These are phyloP conservation scores for Sycobia sp. DNA, from an alignment of 1,140 invertebrate genomes.

Conservation along the genomic window DNA sequence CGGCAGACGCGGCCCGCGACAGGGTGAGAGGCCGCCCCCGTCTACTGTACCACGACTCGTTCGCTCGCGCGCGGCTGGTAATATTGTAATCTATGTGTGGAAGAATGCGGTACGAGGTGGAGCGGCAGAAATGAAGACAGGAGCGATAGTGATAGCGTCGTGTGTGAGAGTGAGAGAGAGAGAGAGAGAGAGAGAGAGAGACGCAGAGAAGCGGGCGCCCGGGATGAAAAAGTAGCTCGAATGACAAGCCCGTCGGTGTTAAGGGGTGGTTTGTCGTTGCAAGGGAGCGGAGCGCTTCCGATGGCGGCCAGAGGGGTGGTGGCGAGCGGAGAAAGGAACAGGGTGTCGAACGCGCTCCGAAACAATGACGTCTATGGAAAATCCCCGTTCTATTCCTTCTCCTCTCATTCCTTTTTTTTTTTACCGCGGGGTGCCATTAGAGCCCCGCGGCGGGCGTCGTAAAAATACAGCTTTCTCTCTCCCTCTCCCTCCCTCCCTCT, in stretches of 20 bases:
- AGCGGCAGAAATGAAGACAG: constrained; percentile 27
- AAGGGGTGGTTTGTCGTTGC: constrained; percentile 53
- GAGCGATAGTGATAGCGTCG: not conserved
- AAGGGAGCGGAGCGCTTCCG: constrained; percentile 22
- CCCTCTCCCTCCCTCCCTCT: too few species aligned
- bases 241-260: constrained; percentile 48
- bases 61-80: constrained; percentile 44
- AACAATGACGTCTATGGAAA: constrained; percentile 59
- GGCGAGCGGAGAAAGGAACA: constrained; percentile 33
- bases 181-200: constrained; percentile 23
- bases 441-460: constrained; percentile 47
- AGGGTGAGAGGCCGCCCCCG: constrained; percentile 2
- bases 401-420: too few species aligned
- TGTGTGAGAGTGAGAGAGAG: not conserved
- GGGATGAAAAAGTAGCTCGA: constrained; percentile 58
- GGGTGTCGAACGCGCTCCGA: constrained; percentile 49
- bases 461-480: constrained; percentile 58
- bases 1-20: constrained; percentile 18
- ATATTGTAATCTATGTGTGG: constrained; percentile 63
- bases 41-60: constrained; percentile 28
- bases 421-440: constrained; percentile 50
- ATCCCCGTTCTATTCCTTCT: constrained; percentile 49
- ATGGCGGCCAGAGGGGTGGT: constrained; percentile 6
- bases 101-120: constrained; percentile 55
- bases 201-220: constrained; percentile 25